Conservation (phyloP, 1,140 invertebrate species). For the Papilio glaucus region DNA sequence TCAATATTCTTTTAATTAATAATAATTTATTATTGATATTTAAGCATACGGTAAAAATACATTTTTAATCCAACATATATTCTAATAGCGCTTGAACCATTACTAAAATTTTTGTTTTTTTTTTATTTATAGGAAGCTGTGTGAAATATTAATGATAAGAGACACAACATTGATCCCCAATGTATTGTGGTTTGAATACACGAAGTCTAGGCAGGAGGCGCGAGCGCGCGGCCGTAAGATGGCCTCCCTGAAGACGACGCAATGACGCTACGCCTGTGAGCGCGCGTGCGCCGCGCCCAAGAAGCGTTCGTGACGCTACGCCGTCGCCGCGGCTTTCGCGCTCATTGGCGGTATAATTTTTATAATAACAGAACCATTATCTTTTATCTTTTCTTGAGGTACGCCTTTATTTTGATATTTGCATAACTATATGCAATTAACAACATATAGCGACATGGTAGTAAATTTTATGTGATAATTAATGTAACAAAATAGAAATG, state of each 20-base stretch:
- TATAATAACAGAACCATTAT: slow-evolving; percentile 25
- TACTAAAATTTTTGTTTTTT: neutral
- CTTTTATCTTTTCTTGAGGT: slow-evolving; percentile 23
- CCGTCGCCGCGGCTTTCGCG: slow-evolving; percentile 63
- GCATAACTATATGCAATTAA: neutral
- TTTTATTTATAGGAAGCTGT: slow-evolving; percentile 88
- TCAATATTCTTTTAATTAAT: too few relatives aligned
- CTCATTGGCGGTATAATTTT: slow-evolving; percentile 63
- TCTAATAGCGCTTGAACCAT: too few relatives aligned
- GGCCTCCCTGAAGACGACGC: slow-evolving; percentile 91
- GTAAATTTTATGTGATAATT: neutral
- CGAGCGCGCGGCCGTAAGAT: slow-evolving; percentile 92
- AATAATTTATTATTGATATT: too few relatives aligned
- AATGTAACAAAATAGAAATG: neutral
- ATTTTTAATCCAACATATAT: too few relatives aligned
- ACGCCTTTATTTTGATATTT: slow-evolving; percentile 3
- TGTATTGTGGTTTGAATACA: slow-evolving; percentile 97
- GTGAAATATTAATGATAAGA: slow-evolving; percentile 93
- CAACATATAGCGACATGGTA: slow-evolving; percentile 2
- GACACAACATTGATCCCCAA: slow-evolving; percentile 97
- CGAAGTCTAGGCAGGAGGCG: slow-evolving; percentile 92
- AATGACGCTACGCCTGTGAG: slow-evolving; percentile 87
- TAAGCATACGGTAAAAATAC: too few relatives aligned
- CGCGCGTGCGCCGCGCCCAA: slow-evolving; percentile 41
- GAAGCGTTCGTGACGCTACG: slow-evolving; percentile 64